These are phyloP conservation scores for Micromussa lordhowensis DNA, from an alignment of 92 coral and sea anemone species.

Conservation along the genomic window DNA sequence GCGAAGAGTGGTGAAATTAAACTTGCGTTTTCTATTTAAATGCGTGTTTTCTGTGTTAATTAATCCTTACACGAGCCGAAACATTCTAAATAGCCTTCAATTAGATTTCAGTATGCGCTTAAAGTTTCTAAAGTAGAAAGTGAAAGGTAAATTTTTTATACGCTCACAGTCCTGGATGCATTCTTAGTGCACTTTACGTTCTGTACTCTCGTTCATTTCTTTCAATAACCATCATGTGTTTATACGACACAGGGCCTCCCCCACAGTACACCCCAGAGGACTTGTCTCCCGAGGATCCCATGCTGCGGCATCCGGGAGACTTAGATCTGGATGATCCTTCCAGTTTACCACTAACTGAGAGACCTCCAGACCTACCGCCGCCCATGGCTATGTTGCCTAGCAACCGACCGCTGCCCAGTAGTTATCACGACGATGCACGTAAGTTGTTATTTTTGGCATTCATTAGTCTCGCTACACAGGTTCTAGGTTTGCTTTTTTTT, in stretches of 20 bases:
- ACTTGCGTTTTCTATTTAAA: background rate
- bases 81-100: background rate
- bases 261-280: conserved; percentile 95
- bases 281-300: conserved; percentile 62
- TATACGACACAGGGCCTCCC: conserved; percentile 78
- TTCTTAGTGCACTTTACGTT: background rate
- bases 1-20: background rate
- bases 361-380: conserved; percentile 93
- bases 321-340: conserved; percentile 82
- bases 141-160: background rate
- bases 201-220: background rate
- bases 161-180: background rate
- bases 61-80: too few relatives aligned
- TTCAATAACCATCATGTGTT: background rate
- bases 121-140: background rate
- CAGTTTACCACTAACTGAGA: conserved; percentile 63
- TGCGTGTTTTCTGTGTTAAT: too few relatives aligned
- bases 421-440: conserved; percentile 42
- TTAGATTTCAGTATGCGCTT: background rate
- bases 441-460: conserved; percentile 16
- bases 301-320: conserved; percentile 39
- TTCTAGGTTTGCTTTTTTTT: too few relatives aligned
- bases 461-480: background rate
- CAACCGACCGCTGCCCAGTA: conserved; percentile 16
- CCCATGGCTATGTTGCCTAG: conserved; percentile 83